phyloP scores from a whole-genome alignment of 2,797 vertebrate species.

The Luscinia luscinia region DNA sequence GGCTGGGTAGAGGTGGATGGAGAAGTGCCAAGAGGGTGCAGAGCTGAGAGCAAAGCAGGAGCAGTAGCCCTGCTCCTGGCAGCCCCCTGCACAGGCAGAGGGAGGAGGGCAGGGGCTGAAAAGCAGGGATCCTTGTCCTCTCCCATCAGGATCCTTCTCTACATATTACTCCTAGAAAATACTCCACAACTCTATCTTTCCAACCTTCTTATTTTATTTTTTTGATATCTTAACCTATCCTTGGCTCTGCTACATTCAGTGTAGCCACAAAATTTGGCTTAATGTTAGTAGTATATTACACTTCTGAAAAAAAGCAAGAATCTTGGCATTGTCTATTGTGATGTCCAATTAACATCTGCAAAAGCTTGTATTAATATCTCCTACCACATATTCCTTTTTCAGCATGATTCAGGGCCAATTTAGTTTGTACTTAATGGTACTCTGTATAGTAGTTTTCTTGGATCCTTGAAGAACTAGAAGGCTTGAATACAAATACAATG shows the following conservation, averaged over 20 bases:
- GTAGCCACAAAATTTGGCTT: background rate
- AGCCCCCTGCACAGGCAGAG: background rate
- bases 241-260: background rate
- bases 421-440: background rate
- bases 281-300: background rate
- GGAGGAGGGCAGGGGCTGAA: background rate
- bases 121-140: background rate
- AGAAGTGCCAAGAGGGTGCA: background rate
- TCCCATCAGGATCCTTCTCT: background rate
- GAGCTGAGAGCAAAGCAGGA: background rate
- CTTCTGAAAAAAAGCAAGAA: background rate
- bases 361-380: background rate
- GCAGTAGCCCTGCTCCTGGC: background rate
- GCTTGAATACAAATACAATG: background rate
- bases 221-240: background rate
- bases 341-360: background rate
- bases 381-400: background rate
- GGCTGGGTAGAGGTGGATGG: background rate
- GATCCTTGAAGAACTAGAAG: background rate
- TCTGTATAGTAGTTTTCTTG: background rate
- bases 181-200: background rate
- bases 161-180: background rate
- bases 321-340: background rate
- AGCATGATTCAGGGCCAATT: background rate
- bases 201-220: background rate